phyloP scores from a whole-genome alignment of 2,113 vertebrate species.

The Casuarius casuarius region DNA sequence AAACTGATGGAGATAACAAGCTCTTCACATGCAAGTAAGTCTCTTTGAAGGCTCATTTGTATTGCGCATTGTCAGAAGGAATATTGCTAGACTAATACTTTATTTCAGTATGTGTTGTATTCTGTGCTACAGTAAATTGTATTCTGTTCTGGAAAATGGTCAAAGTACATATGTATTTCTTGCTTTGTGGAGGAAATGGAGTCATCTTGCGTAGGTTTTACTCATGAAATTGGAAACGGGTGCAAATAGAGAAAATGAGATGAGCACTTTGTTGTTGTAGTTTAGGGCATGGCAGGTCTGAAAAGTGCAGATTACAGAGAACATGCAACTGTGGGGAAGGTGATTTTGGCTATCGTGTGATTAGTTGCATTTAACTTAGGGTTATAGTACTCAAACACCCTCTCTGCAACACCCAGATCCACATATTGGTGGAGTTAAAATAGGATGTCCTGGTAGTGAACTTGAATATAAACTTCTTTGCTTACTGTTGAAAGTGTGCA shows the following conservation, averaged over 20 bases:
- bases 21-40: slow-evolving; percentile 50
- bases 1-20: slow-evolving; percentile 14
- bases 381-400: not conserved
- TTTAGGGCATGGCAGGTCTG: not conserved
- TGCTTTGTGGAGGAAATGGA: not conserved
- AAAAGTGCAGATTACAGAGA: not conserved
- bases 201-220: not conserved
- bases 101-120: not conserved
- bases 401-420: not conserved
- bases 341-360: not conserved
- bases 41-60: not conserved
- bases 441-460: not conserved
- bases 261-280: not conserved
- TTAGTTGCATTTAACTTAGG: not conserved
- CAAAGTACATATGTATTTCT: not conserved
- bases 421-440: not conserved
- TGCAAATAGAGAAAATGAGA: not conserved
- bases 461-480: not conserved
- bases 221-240: not conserved
- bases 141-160: not conserved
- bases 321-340: not conserved
- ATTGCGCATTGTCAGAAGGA: not conserved
- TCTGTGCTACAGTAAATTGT: not conserved
- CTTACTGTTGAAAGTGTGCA: not conserved
- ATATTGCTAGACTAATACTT: not conserved